These are phyloP conservation scores for Nyctibius grandis DNA, from an alignment of 2,797 vertebrate species.

Conservation along the genomic window DNA sequence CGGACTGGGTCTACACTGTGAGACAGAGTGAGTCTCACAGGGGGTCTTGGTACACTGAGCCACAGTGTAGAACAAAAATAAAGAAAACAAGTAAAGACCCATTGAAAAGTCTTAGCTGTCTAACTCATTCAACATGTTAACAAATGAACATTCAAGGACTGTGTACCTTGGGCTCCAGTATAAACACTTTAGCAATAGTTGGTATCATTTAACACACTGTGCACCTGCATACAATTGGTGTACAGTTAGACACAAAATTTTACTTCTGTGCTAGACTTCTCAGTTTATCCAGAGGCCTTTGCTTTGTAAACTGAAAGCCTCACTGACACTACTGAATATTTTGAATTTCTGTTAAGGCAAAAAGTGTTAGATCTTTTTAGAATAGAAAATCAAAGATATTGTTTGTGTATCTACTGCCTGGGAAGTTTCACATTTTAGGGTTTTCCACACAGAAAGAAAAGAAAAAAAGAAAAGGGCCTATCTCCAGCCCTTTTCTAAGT, in stretches of 20 bases:
- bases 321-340: not conserved
- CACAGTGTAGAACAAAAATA: not conserved
- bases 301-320: not conserved
- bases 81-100: not conserved
- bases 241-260: not conserved
- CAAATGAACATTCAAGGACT: not conserved
- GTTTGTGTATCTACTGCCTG: not conserved
- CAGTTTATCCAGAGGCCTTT: not conserved
- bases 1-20: not conserved
- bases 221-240: not conserved
- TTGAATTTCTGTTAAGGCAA: not conserved
- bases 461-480: not conserved
- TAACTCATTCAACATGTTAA: not conserved
- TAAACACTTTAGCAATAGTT: constrained; percentile 5
- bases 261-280: not conserved
- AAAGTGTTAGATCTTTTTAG: not conserved
- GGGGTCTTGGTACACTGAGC: not conserved
- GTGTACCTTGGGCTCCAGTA: not conserved
- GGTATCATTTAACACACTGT: not conserved
- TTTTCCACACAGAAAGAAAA: not conserved
- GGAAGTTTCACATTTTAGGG: not conserved
- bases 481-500: not conserved
- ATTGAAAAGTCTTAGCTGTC: not conserved
- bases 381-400: not conserved
- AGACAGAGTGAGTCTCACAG: not conserved